Evolutionary conservation across 2,797 vertebrate genomes (phyloP), one percentile per base, ranked within the genome.

Genomic region (Silurus aristotelis): DNA sequence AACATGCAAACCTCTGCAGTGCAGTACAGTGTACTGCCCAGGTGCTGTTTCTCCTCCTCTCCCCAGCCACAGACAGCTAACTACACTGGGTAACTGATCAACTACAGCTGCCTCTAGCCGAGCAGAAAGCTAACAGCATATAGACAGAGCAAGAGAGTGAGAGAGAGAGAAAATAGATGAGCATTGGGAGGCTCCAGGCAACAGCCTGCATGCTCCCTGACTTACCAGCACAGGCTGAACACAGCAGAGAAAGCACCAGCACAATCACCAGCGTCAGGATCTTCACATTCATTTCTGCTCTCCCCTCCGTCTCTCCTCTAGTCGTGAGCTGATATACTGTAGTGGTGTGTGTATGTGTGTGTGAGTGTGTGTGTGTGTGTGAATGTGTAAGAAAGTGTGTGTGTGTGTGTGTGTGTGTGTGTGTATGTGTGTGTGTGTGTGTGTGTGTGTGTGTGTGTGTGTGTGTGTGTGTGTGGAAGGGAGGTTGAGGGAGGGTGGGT

Each of bases 211-310:
- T 90, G 91, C 93, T 93, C 92, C 67, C 89, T 90, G 89, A 96
- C 95, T 96, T 93, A 96, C 95, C 95, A 94, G 95, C 95, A 93
- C 93, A 92, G 92, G 95, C 94, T 93, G 94, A 95, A 94, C 93
- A 95, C 95, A 96, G 95, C 95, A 96, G 94, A 94, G 94, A 95
- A 94, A 96, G 93, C 95, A 96, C 92, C 94, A 96, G 94, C 94
- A 96, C 94, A 94, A 96, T 94, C 94, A 95, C 95, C 95, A 96
- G 93, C 93, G 94, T 96, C 94, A 96, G 93, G 94, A 96, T 96
- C 95, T 96, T 96, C 95, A 96, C 95, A 95, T 96, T 96, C 95
- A 96, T 96, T 95, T 96, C 95, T 95, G 95, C 95, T 93, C 94
- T 96, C 93, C 94, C 94, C 95, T 93, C 94, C 92, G 92, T 93